Percentiles rank a stretch among this genome's conserved stretches.
These are phyloP conservation scores for Laothoe populi DNA, from an alignment of 2,888 invertebrate genomes.

Conservation along the genomic window DNA sequence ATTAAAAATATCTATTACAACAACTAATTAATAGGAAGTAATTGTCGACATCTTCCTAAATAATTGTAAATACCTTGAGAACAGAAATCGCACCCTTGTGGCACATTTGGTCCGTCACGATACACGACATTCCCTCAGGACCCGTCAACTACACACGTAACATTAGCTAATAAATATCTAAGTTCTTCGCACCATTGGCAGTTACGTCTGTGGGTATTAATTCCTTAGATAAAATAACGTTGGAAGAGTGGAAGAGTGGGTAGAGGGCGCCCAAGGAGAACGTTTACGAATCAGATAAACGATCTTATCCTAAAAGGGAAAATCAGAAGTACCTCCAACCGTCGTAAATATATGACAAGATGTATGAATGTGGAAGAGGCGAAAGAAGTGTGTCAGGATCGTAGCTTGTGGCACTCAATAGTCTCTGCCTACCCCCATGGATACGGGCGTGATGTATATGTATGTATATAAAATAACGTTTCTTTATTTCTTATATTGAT, in stretches of 20 bases:
- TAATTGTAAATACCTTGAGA: not conserved
- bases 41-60: not conserved
- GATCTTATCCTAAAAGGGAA: too few relatives aligned
- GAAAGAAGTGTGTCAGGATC: too few relatives aligned
- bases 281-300: too few relatives aligned
- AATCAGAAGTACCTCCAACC: too few relatives aligned
- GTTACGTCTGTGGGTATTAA: not conserved
- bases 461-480: too few relatives aligned
- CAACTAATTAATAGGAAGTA: not conserved
- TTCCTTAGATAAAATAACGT: conserved; percentile 13
- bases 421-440: too few relatives aligned
- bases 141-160: not conserved
- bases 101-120: not conserved
- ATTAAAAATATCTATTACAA: not conserved
- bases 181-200: conserved; percentile 7
- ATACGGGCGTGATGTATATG: not conserved
- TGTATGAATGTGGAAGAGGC: too few relatives aligned
- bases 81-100: not conserved
- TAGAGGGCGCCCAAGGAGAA: too few relatives aligned
- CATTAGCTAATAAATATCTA: conserved; percentile 6
- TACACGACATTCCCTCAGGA: not conserved
- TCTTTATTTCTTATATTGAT: not conserved
- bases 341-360: too few relatives aligned
- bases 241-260: too few relatives aligned
- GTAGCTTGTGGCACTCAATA: too few relatives aligned